These are phyloP conservation scores for Epinotia nisella DNA, from an alignment of 2,888 invertebrate species.

Conservation along the genomic window DNA sequence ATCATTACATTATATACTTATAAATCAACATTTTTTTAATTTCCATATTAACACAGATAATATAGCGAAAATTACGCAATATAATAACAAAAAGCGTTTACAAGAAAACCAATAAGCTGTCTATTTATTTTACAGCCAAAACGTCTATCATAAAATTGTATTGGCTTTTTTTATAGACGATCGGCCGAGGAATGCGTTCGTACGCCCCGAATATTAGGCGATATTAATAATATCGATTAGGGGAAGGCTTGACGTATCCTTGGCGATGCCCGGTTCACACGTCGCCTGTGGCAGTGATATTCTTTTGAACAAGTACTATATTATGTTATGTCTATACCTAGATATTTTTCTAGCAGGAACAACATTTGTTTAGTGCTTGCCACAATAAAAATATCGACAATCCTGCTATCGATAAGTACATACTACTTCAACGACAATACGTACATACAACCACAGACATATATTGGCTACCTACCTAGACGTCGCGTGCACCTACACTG, in stretches of 20 bases:
- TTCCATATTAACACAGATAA: not conserved
- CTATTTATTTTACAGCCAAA: conserved; percentile 41
- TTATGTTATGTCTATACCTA: too few relatives aligned
- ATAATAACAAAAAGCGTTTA: conserved; percentile 24
- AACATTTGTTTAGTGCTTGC: too few relatives aligned
- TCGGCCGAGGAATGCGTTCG: conserved; percentile 37
- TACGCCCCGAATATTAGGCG: conserved; percentile 37
- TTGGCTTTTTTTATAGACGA: conserved; percentile 42
- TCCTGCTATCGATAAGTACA: too few relatives aligned
- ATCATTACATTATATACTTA: too few relatives aligned
- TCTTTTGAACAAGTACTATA: not conserved
- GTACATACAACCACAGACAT: too few relatives aligned
- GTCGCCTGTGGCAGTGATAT: not conserved
- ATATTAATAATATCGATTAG: conserved; percentile 45
- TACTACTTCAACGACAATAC: too few relatives aligned
- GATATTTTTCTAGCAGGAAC: too few relatives aligned
- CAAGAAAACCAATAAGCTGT: conserved; percentile 36
- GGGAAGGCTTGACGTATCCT: conserved; percentile 24
- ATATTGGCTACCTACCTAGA: too few relatives aligned
- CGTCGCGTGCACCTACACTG: too few relatives aligned
- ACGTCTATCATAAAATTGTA: conserved; percentile 42
- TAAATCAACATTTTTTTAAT: not conserved
- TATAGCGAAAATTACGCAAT: conserved; percentile 22
- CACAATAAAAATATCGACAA: too few relatives aligned
- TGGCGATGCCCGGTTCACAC: conserved; percentile 5